These are phyloP conservation scores for Kryphioiulus occultus DNA, from an alignment of 2,888 invertebrate species.

Conservation along the genomic window DNA sequence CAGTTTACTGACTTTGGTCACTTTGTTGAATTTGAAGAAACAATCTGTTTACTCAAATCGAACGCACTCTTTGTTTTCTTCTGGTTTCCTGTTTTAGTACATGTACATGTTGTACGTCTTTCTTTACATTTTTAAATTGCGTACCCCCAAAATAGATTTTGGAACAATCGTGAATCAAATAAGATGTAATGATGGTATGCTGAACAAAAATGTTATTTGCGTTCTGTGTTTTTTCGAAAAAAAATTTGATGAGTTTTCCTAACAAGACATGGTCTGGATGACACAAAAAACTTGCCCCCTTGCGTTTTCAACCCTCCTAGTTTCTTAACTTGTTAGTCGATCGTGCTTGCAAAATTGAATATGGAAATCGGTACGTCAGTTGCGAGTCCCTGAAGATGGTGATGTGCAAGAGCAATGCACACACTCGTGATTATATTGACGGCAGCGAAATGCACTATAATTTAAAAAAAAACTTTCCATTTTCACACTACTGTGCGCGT, in stretches of 20 bases:
- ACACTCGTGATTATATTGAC: background rate
- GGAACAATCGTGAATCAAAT: background rate
- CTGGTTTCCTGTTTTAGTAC: no score
- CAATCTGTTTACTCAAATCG: no score
- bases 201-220: background rate
- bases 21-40: no score
- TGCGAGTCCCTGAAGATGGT: background rate
- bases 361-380: background rate
- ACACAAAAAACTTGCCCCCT: background rate
- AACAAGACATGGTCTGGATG: background rate
- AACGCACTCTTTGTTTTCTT: no score
- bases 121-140: no score
- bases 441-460: background rate
- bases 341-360: background rate
- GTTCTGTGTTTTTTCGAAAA: background rate
- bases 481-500: background rate
- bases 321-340: background rate
- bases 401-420: background rate
- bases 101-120: no score
- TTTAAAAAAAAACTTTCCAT: background rate
- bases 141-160: background rate
- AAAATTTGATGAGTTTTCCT: background rate
- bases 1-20: no score
- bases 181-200: background rate
- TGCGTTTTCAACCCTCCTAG: background rate